Base-by-base conservation (phyloP, 2,888 invertebrate species). In the Mesopsocus fuscifrons region DNA sequence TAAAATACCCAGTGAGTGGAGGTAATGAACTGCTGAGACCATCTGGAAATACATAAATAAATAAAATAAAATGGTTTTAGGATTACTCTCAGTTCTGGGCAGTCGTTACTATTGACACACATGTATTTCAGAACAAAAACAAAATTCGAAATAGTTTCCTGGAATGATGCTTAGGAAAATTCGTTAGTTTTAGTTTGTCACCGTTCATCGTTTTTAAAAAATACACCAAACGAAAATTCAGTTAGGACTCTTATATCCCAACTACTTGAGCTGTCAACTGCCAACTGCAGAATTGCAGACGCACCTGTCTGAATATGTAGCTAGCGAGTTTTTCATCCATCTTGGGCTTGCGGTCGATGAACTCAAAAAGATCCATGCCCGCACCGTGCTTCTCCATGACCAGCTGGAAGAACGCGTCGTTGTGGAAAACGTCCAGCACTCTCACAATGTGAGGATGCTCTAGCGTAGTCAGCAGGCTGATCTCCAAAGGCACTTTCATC, bases 321-420 rank as follows among this genome's bases (percentile, higher is more conserved):
- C 74, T 72, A 3, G 71, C 68, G 21, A 81, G 60, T 2, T 70
- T 66, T 53, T 80, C 80, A 53, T 77, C 77, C 44, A 79, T 63
- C 18, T 67, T 55, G 3, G 77, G 76, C 23, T 72, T 63, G 1
- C 76, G 64, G 50, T 80, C 79, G 35, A 81, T 78, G 54, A 81
- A 81, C 57, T 80, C 79, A 59, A 80, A 80, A 47, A 80, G 59
- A 55, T 81, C 80, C 74, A 80, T 77, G 2, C 78, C 78, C 8
- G 70, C 70, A 22, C 78, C 78, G 55, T 78, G 77, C 51, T 76
- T 76, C 57, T 77, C 77, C 79, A 81, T 81, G 41, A 81, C 74
- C 66, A 81, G 65, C 59, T 78, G 77, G 54, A 74, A 73, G 56
- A 73, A 77, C 47, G 70, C 67, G 3, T 72, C 71, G 54, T 77